These are phyloP conservation scores for Apodemus speciosus DNA, from an alignment of 2,113 vertebrate genomes.

Conservation along the genomic window DNA sequence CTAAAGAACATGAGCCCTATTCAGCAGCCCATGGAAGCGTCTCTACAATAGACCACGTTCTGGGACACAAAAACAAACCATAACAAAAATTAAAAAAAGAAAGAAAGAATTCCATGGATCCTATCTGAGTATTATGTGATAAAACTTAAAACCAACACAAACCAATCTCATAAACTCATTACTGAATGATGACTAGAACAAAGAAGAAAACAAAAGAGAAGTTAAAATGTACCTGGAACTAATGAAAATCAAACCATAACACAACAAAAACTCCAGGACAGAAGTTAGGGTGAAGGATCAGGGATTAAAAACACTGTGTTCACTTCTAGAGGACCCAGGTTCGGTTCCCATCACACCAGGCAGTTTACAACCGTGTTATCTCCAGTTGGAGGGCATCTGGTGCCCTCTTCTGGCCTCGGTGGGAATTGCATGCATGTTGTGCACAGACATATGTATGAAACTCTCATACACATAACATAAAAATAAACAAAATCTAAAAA, in stretches of 20 bases:
- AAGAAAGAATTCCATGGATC: not conserved
- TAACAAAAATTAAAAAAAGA: not conserved
- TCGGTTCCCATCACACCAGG: not conserved
- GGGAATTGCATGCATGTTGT: not conserved
- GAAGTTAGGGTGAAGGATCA: no score
- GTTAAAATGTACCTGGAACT: not conserved
- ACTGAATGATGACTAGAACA: not conserved
- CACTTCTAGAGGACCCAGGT: not conserved
- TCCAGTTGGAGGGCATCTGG: not conserved
- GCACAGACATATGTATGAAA: not conserved
- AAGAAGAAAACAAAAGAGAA: not conserved
- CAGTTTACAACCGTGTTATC: not conserved
- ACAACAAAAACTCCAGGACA: not conserved
- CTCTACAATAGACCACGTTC: not conserved
- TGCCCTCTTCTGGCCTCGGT: not conserved
- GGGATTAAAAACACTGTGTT: not conserved
- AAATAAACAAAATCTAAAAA: not conserved
- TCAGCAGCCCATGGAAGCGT: not conserved
- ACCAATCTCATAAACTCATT: not conserved
- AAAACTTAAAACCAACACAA: not conserved
- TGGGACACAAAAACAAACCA: not conserved
- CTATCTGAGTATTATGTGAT: not conserved
- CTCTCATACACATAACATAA: not conserved
- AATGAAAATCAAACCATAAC: not conserved
- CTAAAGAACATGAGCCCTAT: not conserved